A percentile compares a stretch with the other conserved stretches of the same genome.
Conservation (phyloP, 2,797 vertebrate species). For the Tragelaphus oryx region DNA sequence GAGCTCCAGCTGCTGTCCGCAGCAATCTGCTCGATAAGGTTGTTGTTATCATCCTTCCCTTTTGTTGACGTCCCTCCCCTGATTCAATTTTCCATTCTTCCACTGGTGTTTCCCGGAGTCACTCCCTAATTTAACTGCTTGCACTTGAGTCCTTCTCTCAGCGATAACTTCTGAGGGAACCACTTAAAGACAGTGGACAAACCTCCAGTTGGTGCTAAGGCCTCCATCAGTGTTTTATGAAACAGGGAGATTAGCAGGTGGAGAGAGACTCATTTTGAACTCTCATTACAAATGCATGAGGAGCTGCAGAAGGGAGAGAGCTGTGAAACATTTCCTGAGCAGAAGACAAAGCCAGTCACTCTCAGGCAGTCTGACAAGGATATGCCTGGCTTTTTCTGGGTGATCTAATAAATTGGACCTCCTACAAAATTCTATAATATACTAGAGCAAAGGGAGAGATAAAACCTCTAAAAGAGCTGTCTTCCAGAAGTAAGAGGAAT, state of each 20-base stretch:
- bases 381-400: background rate
- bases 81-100: background rate
- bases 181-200: background rate
- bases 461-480: background rate
- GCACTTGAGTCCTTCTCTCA: background rate
- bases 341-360: background rate
- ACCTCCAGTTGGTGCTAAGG: background rate
- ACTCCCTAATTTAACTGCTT: background rate
- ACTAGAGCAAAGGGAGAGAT: background rate
- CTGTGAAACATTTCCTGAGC: background rate
- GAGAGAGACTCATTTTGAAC: background rate
- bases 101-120: background rate
- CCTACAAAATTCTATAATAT: background rate
- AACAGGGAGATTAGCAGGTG: background rate
- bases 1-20: background rate
- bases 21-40: background rate
- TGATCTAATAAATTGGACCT: background rate
- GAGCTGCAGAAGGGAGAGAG: background rate
- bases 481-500: background rate
- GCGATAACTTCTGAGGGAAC: background rate
- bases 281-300: background rate
- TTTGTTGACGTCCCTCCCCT: background rate
- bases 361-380: background rate
- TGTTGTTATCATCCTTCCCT: too few relatives aligned
- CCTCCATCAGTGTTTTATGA: background rate